Evolutionary conservation across 2,113 vertebrate genomes (phyloP), one percentile per base, ranked within the genome.

Genomic region (Ifrita kowaldi): DNA sequence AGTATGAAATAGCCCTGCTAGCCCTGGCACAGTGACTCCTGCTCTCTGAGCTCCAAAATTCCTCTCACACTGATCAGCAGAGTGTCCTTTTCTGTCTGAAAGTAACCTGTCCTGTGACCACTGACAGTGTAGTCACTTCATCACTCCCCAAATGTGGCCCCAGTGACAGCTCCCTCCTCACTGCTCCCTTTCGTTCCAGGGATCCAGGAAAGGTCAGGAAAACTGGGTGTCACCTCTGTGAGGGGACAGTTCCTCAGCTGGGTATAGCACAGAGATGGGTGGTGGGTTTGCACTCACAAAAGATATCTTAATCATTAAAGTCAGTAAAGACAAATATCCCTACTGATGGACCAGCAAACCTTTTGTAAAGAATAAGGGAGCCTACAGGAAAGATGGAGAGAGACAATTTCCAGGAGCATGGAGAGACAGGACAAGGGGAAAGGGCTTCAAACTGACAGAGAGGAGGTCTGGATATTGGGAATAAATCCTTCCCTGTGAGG

Each of bases 291-390:
- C 22, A 44, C 10, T 93, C 22, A 63, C n/a, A 32, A 28, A 70
- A 16, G 2, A 2, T 3, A 21, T 4, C n/a, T 62, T 52, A 49
- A 16, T 65, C 32, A 57, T 33, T 32, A 13, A 73, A 68, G 37
- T 11, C 70, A 76, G n/a, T 32, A 49, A n/a, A n/a, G 24, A 32
- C 9, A 75, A 88, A 27, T 5, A 60, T 37, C 21, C 19, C 8
- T 20, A 22, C 1, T 44, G 53, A 64, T 10, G 22, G 17, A 59
- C 21, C 1, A 0, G 4, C 8, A 32, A 27, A 17, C 4, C 57
- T 69, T 47, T 37, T 24, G 37, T 2, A 11, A 62, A 50, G 8
- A 57, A 42, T 14, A 26, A 27, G 16, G 6, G 24, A 53, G 16
- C 4, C 19, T 10, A 3, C 6, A 46, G 21, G 7, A 67, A 47